A percentile compares a stretch with the other conserved stretches of the same genome.
These are phyloP conservation scores for Drosophila mettleri DNA, from an alignment of 2,888 invertebrate species.

Conservation along the genomic window DNA sequence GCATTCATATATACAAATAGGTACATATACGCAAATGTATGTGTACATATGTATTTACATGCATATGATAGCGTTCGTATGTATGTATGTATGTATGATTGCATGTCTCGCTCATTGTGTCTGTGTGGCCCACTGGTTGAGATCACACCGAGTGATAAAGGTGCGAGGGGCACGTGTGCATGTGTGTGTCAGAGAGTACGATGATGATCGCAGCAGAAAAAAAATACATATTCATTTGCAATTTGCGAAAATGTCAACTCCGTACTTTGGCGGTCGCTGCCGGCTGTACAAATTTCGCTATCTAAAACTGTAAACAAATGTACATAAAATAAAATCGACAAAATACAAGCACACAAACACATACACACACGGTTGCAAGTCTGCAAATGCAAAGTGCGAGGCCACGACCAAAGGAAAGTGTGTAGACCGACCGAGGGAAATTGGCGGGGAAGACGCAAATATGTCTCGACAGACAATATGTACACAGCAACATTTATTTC, in stretches of 20 bases:
- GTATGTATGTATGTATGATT: constrained; percentile 20
- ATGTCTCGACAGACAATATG: constrained; percentile 51
- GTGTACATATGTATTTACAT: constrained; percentile 1
- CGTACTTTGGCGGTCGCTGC: constrained; percentile 56
- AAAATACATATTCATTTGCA: constrained; percentile 71
- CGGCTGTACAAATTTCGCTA: constrained; percentile 79
- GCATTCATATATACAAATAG: constrained; percentile 7
- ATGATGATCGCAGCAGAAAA: constrained; percentile 55
- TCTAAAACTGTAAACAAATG: constrained; percentile 80
- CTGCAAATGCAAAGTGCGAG: constrained; percentile 74
- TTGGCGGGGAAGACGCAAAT: constrained; percentile 39
- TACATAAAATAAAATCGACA: constrained; percentile 78
- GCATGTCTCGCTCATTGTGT: constrained; percentile 33
- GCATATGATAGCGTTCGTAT: too few relatives aligned
- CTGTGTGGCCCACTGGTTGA: constrained; percentile 46
- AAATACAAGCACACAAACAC: constrained; percentile 53
- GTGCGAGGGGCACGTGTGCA: constrained; percentile 49
- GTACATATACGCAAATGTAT: neutral
- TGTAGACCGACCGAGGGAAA: constrained; percentile 54
- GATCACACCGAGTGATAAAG: constrained; percentile 55
- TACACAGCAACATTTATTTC: constrained; percentile 28
- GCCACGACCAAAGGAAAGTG: constrained; percentile 47
- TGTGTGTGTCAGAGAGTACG: constrained; percentile 35
- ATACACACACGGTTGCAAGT: constrained; percentile 33
- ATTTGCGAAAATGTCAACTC: constrained; percentile 79